A percentile compares a stretch with the other conserved stretches of the same genome.
phyloP scores from a whole-genome alignment of 2,797 vertebrate genomes.

The Lacerta viridis region DNA sequence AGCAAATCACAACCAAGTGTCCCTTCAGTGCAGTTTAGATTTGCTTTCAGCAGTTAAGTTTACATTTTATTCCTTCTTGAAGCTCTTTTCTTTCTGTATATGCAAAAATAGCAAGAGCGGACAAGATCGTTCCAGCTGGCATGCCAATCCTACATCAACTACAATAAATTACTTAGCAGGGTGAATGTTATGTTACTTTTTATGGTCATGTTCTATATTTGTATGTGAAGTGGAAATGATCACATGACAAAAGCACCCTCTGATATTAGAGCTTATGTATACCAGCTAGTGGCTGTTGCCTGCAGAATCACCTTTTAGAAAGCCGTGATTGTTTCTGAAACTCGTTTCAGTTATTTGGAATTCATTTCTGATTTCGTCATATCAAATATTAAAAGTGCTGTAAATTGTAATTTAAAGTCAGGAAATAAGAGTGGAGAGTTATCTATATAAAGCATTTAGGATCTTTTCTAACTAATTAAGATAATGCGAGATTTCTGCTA shows the following conservation, averaged over 20 bases:
- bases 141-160: slow-evolving; percentile 78
- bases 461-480: slow-evolving; percentile 54
- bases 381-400: slow-evolving; percentile 51
- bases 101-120: slow-evolving; percentile 73
- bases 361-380: slow-evolving; percentile 23
- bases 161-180: slow-evolving; percentile 82
- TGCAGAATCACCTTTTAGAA: slow-evolving; percentile 54
- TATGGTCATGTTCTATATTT: slow-evolving; percentile 99
- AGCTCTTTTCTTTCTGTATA: slow-evolving; percentile 67
- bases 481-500: neutral
- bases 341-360: slow-evolving; percentile 41
- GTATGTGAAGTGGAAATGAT: slow-evolving; percentile 82
- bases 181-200: slow-evolving; percentile 93
- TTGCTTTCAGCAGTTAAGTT: slow-evolving; percentile 46
- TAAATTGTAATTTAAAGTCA: slow-evolving; percentile 45
- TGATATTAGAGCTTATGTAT: slow-evolving; percentile 80
- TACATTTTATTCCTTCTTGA: slow-evolving; percentile 39
- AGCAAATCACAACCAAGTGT: slow-evolving; percentile 38
- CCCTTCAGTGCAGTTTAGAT: slow-evolving; percentile 57
- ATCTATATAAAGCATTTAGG: slow-evolving; percentile 54
- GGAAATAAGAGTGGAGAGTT: slow-evolving; percentile 35
- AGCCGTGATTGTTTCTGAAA: slow-evolving; percentile 42
- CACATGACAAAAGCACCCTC: slow-evolving; percentile 80
- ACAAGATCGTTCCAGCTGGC: slow-evolving; percentile 83
- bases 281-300: slow-evolving; percentile 63